Evolutionary conservation across 2,113 vertebrate genomes (phyloP), one percentile per base, ranked within the genome.

Genomic region (Atractosteus spatula): DNA sequence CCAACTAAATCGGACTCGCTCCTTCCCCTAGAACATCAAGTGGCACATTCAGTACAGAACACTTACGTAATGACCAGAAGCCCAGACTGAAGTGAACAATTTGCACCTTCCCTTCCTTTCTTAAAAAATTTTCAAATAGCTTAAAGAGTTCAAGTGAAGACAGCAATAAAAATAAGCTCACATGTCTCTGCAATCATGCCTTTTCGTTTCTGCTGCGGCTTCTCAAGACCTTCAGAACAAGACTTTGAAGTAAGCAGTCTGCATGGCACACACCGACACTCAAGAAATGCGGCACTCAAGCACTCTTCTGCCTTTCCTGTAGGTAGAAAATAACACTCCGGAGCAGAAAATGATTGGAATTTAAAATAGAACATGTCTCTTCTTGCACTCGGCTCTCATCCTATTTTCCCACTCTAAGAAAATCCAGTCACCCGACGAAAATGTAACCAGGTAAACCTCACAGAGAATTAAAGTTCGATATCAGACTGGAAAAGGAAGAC

Each of bases 161-260:
- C 43, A 42, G 43, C 75, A 7, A 61, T 45, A 65, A 3, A 73
- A 70, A 81, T 70, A 67, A 62, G 59, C 8, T n/a, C 59, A 7
- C 14, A 1, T n/a, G 11, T 13, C 13, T 16, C 6, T 62, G 59
- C 6, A 44, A 6, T 44, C 45, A 41, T 45, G 56, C 14, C 69
- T 17, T 13, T 45, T 70, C 56, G 42, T 6, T 13, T 61, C 4
- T 44, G 5, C 42, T 8, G 6, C 41, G 10, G 45, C 45, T 41
- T n/a, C 56, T 43, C 55, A 2, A 56, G 44, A 61, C 29, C 41
- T 5, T 29, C 6, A 7, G 17, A 14, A n/a, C 14, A 10, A 5
- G 14, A 10, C 68, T 41, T 13, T 3, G 41, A 17, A 44, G 14
- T 13, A 44, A 16, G 62, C 55, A 3, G 41, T 3, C 13, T n/a